Evolutionary conservation across 2,113 vertebrate genomes (phyloP).

Genomic region (Chascanopsetta lugubris): DNA sequence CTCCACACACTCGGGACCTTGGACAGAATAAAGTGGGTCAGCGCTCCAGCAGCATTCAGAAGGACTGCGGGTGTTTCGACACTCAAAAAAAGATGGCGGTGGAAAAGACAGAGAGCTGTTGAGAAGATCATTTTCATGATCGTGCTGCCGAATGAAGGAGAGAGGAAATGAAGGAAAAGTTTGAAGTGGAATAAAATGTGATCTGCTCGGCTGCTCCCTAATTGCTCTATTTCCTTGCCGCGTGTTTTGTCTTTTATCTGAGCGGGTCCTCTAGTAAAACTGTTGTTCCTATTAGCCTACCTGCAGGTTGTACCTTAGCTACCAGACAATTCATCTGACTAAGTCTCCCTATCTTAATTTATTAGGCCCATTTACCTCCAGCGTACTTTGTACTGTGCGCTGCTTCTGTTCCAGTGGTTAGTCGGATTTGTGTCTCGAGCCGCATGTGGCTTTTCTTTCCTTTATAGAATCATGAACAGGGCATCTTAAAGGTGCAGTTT

Average conservation of each 20-base stretch:
- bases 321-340: slow-evolving; percentile 47
- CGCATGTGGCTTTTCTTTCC: slow-evolving; percentile 21
- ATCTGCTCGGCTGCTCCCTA: slow-evolving; percentile 69
- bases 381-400: slow-evolving; percentile 1
- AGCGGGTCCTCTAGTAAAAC: slow-evolving; percentile 57
- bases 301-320: slow-evolving; percentile 50
- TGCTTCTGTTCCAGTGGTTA: slow-evolving; percentile 23
- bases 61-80: slow-evolving; percentile 41
- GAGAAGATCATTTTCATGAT: slow-evolving; percentile 57
- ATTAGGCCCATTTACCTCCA: slow-evolving; percentile 44
- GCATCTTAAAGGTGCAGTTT: too few relatives aligned
- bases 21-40: slow-evolving; percentile 73
- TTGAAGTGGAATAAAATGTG: slow-evolving; percentile 64
- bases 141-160: slow-evolving; percentile 18
- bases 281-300: slow-evolving; percentile 60
- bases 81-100: slow-evolving; percentile 32
- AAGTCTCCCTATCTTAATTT: slow-evolving; percentile 53
- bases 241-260: slow-evolving; percentile 70
- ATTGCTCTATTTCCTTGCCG: slow-evolving; percentile 67
- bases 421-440: slow-evolving; percentile 34
- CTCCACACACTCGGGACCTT: slow-evolving; percentile 53
- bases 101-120: slow-evolving; percentile 47
- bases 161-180: slow-evolving; percentile 49
- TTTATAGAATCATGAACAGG: too few relatives aligned
- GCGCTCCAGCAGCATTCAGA: slow-evolving; percentile 49